These are phyloP conservation scores for Catharus minimus DNA, from an alignment of 2,113 vertebrate genomes.

Conservation along the genomic window DNA sequence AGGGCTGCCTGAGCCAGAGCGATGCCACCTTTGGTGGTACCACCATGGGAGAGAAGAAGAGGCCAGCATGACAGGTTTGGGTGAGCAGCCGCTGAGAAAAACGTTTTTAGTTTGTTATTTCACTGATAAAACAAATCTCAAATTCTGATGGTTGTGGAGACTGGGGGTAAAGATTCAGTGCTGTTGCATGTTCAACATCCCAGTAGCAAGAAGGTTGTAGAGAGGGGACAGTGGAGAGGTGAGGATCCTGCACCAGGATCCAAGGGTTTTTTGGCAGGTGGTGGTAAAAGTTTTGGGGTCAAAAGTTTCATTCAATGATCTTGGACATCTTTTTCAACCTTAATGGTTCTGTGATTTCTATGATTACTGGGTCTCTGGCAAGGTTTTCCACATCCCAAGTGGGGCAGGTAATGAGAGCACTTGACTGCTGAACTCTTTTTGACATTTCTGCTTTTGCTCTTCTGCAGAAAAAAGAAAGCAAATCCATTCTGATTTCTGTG, in stretches of 20 bases:
- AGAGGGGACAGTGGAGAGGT: neutral
- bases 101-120: neutral
- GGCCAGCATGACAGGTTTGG: accelerated
- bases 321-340: neutral
- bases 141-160: neutral
- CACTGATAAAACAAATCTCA: neutral
- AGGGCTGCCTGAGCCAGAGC: accelerated
- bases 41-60: accelerated
- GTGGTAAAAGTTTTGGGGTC: neutral
- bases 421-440: neutral
- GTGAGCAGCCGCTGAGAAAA: neutral
- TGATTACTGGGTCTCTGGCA: neutral
- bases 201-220: neutral
- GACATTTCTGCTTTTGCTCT: neutral
- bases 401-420: neutral
- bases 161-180: neutral
- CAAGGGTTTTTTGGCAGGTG: neutral
- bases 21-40: accelerated
- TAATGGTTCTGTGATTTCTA: neutral
- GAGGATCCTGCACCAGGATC: neutral
- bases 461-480: neutral
- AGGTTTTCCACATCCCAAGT: neutral
- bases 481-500: neutral
- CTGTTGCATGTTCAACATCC: neutral
- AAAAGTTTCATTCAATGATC: neutral